A percentile compares a stretch with the other conserved stretches of the same genome.
These are phyloP conservation scores for Dynastes hyllus DNA, from an alignment of 2,888 invertebrate genomes.

Conservation along the genomic window DNA sequence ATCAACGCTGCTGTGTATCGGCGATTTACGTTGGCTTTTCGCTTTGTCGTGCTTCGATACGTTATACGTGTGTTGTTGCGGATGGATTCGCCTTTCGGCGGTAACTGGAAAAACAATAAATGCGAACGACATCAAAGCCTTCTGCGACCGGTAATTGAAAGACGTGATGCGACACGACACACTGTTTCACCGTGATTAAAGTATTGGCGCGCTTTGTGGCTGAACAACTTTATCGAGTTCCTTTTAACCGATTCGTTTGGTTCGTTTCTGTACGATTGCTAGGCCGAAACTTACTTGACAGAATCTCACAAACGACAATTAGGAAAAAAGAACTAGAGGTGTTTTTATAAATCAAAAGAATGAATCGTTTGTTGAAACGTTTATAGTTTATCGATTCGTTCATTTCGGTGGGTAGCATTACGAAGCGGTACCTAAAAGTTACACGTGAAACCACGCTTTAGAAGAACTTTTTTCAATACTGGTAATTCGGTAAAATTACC, in stretches of 20 bases:
- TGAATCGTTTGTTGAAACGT: too few species aligned
- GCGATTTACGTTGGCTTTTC: slow-evolving; percentile 39
- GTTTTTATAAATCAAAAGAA: too few species aligned
- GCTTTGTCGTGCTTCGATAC: slow-evolving; percentile 5
- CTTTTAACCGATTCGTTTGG: neutral
- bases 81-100: neutral
- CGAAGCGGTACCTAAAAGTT: too few species aligned
- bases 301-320: neutral
- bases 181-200: slow-evolving; percentile 10
- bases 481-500: too few species aligned
- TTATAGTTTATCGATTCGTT: too few species aligned
- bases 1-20: slow-evolving; percentile 17
- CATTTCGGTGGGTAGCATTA: too few species aligned
- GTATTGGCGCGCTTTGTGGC: slow-evolving; percentile 7
- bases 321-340: too few species aligned
- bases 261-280: neutral
- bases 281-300: neutral
- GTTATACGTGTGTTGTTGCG: neutral
- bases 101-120: slow-evolving; percentile 33
- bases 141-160: slow-evolving; percentile 29
- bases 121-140: slow-evolving; percentile 32
- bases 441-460: too few species aligned
- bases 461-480: too few species aligned
- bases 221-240: neutral
- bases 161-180: slow-evolving; percentile 8